Evolutionary conservation across 2,113 vertebrate species (phyloP).

Genomic region (Oenanthe oenanthe): DNA sequence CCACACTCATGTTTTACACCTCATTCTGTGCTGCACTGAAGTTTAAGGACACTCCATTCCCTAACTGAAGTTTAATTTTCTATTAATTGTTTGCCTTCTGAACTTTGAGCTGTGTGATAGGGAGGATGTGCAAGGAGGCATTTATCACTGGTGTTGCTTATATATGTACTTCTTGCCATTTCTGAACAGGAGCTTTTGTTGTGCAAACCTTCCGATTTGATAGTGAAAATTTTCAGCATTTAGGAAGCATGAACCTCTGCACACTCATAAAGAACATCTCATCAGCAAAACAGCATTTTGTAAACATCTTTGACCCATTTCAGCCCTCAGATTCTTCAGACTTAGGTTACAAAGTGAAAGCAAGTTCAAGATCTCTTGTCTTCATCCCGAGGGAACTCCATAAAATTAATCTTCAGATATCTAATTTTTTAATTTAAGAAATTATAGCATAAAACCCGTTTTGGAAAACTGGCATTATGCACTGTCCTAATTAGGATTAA

Average conservation of each 20-base stretch:
- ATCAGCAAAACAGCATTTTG: neutral
- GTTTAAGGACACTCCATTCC: neutral
- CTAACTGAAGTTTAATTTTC: neutral
- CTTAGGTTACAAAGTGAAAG: neutral
- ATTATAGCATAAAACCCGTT: neutral
- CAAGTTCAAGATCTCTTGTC: neutral
- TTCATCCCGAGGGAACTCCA: neutral
- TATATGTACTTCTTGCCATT: neutral
- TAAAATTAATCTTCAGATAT: neutral
- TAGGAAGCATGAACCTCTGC: neutral
- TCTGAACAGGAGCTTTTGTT: neutral
- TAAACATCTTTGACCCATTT: neutral
- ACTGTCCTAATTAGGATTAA: neutral
- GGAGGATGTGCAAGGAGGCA: neutral
- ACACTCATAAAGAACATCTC: neutral
- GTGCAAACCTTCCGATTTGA: neutral
- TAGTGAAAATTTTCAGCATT: neutral
- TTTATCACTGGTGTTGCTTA: neutral
- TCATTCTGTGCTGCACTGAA: neutral
- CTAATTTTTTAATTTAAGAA: neutral
- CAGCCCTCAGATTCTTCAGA: neutral
- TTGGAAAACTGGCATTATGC: neutral
- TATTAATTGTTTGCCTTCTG: neutral
- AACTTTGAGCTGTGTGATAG: neutral
- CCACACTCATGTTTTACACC: neutral